Evolutionary conservation across 2,797 vertebrate genomes (phyloP), one percentile per base, ranked within the genome.

Genomic region (Squalus acanthias): DNA sequence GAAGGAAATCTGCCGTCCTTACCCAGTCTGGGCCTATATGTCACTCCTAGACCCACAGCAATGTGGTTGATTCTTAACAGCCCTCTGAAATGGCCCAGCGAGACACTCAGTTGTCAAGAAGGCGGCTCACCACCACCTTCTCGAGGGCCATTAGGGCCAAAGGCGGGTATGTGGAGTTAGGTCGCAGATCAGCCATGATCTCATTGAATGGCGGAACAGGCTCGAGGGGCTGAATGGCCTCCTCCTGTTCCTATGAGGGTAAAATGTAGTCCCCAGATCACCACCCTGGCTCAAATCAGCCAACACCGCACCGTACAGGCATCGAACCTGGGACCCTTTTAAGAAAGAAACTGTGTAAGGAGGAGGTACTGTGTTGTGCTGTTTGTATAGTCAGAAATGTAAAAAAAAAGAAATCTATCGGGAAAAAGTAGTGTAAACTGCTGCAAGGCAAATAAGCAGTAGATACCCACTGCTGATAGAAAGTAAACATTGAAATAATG

Each of bases 401-500:
- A 22, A 24, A 60, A 87, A 87, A 46, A 57, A 57, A 5, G 20
- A 87, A 87, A 22, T 26, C 22, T 87, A 87, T 87, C 29, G 13
- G 57, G 57, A 63, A 17, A 29, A 60, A 39, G 6, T 67, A 8
- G 8, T 93, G 3, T 93, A 93, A 67, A 93, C 91, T 67, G 33
- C 91, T 22, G 91, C 33, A 93, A 69, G 8, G 65, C n/a, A 93
- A 93, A 93, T 93, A 93, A 93, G n/a, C 91, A 69, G 10, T 46
- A 24, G 91, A 93, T 39, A 67, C 60, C 63, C 65, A 9, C n/a
- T 69, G 65, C 91, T 69, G 63, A 93, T 46, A 93, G 63, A 93
- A 93, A 69, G n/a, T 9, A 93, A 93, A 93, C 91, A 69, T 39
- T 39, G 88, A 69, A 93, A 93, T 69, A 93, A 39, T 46, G n/a